phyloP scores from a whole-genome alignment of 2,797 vertebrate species.

The Steatocranus sp. region DNA sequence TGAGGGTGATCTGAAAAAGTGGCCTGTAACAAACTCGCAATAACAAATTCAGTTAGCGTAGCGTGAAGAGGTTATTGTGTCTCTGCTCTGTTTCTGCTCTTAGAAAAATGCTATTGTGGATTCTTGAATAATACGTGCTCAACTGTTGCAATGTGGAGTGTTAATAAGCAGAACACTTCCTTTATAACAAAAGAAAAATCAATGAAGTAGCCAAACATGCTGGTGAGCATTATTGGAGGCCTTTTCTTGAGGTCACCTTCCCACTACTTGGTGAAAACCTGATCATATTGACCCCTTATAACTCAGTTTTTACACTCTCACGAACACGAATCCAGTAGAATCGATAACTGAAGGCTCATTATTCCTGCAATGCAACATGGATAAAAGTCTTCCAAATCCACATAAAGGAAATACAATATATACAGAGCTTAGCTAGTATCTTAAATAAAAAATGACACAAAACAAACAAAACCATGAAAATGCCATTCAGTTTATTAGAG shows the following conservation, averaged over 20 bases:
- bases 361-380: neutral
- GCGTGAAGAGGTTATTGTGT: neutral
- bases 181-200: neutral
- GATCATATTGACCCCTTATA: neutral
- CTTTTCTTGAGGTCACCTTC: neutral
- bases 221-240: neutral
- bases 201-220: neutral
- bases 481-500: neutral
- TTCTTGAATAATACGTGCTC: neutral
- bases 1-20: neutral
- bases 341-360: neutral
- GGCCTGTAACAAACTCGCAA: neutral
- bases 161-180: neutral
- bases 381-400: neutral
- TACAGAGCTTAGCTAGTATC: neutral
- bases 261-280: neutral
- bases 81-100: neutral
- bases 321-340: rapidly evolving
- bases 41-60: neutral
- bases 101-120: neutral
- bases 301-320: neutral
- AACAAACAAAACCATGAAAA: neutral
- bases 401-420: neutral
- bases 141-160: neutral
- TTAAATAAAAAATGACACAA: neutral